These are phyloP conservation scores for Aspidoscelis tigris DNA, from an alignment of 2,113 vertebrate genomes.

Conservation along the genomic window DNA sequence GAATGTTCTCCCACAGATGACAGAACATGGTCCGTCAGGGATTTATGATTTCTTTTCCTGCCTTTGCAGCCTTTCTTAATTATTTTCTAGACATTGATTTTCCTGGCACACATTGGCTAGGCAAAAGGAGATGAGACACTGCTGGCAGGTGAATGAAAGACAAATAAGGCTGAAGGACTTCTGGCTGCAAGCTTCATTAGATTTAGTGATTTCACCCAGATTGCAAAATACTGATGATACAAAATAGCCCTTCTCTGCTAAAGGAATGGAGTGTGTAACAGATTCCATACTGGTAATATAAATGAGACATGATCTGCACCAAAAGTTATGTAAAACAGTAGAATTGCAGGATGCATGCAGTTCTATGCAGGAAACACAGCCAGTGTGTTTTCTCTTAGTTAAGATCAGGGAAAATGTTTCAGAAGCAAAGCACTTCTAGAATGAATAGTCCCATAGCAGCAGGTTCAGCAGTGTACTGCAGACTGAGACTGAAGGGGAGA, in stretches of 20 bases:
- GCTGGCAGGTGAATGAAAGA: background rate
- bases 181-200: background rate
- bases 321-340: slow-evolving; percentile 40
- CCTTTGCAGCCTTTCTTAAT: slow-evolving; percentile 36
- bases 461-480: slow-evolving; percentile 19
- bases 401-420: background rate
- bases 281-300: background rate
- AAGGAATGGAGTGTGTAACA: slow-evolving; percentile 36
- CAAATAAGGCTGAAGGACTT: background rate
- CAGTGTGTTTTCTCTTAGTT: background rate
- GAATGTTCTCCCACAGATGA: slow-evolving; percentile 54
- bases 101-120: slow-evolving; percentile 29
- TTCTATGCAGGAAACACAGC: background rate
- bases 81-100: background rate
- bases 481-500: slow-evolving; percentile 56
- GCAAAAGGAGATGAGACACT: background rate
- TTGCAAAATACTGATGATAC: background rate
- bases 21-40: slow-evolving; percentile 30
- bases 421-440: rapidly evolving
- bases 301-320: slow-evolving; percentile 27
- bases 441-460: slow-evolving; percentile 5
- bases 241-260: slow-evolving; percentile 24
- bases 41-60: slow-evolving; percentile 46
- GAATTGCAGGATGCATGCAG: slow-evolving; percentile 1
- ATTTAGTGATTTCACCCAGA: slow-evolving; percentile 21